Percentiles rank a stretch among this genome's conserved stretches.
Conservation (phyloP, 2,113 vertebrate species). For the Capricornis sumatraensis region DNA sequence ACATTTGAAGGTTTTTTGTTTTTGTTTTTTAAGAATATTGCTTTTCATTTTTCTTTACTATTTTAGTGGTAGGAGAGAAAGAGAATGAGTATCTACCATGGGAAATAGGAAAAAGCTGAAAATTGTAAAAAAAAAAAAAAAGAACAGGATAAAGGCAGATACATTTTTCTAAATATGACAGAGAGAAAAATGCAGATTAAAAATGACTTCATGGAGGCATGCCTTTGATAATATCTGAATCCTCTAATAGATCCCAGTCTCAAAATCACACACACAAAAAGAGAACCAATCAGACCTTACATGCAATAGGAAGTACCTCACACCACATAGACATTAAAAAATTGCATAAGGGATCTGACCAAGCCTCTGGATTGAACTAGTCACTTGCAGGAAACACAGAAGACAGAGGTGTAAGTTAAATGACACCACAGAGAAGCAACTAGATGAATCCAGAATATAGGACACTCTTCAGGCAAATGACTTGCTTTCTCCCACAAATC, state of each 20-base stretch:
- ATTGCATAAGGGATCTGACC: background rate
- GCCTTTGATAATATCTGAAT: background rate
- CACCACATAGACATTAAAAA: background rate
- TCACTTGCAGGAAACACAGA: background rate
- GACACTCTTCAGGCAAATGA: background rate
- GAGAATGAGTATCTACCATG: background rate
- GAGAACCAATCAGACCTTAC: background rate
- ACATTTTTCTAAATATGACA: background rate
- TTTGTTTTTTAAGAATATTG: background rate
- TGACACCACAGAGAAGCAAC: background rate
- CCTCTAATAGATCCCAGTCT: background rate
- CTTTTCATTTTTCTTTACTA: constrained; percentile 9
- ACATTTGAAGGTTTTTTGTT: background rate
- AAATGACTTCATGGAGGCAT: background rate
- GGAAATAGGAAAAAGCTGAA: background rate
- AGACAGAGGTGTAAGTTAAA: background rate
- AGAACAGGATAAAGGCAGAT: constrained; percentile 27
- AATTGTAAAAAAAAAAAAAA: constrained; percentile 21
- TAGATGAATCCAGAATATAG: background rate
- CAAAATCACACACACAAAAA: background rate
- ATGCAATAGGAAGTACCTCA: background rate
- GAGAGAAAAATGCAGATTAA: constrained; percentile 21
- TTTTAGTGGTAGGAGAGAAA: background rate
- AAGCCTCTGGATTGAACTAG: background rate
- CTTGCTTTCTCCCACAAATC: background rate